Percentiles rank a stretch among this genome's conserved stretches.
Evolutionary conservation across 2,113 vertebrate species (phyloP).

Genomic region (Synchiropus splendidus): DNA sequence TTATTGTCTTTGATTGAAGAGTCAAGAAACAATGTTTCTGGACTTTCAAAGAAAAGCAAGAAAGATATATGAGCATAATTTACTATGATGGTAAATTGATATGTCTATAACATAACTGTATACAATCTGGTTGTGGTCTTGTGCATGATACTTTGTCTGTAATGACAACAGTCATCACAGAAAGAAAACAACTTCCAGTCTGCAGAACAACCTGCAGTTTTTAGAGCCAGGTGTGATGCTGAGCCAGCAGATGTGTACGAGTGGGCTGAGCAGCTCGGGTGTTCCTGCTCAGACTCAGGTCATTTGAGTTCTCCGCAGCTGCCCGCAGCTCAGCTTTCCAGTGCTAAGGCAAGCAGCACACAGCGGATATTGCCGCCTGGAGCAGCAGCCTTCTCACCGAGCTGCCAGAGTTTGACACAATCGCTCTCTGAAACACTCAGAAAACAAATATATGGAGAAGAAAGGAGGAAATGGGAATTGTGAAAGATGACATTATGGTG

Average conservation of each 20-base stretch:
- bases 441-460: not conserved
- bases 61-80: too few relatives aligned
- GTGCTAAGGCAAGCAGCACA: constrained; percentile 44
- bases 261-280: not conserved
- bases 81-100: too few relatives aligned
- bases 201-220: not conserved
- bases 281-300: constrained; percentile 5
- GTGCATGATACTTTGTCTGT: too few relatives aligned
- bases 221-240: too few relatives aligned
- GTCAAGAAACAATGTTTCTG: not conserved
- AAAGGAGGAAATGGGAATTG: not conserved
- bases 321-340: constrained; percentile 40
- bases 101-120: too few relatives aligned
- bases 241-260: too few relatives aligned
- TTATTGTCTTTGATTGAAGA: not conserved
- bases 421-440: too few relatives aligned
- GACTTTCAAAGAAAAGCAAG: too few relatives aligned
- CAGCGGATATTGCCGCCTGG: constrained; percentile 60
- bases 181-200: not conserved
- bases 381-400: constrained; percentile 4
- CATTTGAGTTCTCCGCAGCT: constrained; percentile 11
- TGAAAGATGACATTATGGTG: not conserved
- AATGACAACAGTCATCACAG: too few relatives aligned
- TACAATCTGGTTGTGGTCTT: too few relatives aligned
- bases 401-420: not conserved